Evolutionary conservation across 2,888 invertebrate genomes (phyloP).

Genomic region (Gastracanthus pulcherrimus): DNA sequence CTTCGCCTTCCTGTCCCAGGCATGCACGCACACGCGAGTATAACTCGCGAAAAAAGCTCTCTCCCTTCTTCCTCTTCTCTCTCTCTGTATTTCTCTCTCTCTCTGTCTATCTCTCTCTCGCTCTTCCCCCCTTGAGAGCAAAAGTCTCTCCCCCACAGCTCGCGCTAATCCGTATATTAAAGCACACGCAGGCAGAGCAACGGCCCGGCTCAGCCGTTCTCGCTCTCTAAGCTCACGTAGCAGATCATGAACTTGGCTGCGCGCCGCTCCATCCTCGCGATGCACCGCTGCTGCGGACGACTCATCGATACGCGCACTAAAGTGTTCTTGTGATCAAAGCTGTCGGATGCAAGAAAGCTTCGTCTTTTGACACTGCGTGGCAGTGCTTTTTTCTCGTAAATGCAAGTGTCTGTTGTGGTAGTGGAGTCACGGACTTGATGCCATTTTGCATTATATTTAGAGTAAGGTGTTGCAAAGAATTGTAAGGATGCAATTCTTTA

Average conservation of each 20-base stretch:
- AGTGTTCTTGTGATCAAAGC: too few relatives aligned
- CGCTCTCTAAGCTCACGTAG: slow-evolving; percentile 63
- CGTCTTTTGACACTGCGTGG: background rate
- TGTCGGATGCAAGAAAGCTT: background rate
- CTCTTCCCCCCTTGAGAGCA: background rate
- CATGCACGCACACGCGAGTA: too few relatives aligned
- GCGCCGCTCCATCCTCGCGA: slow-evolving; percentile 60
- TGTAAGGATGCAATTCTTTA: too few relatives aligned
- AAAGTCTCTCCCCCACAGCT: background rate
- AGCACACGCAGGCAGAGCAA: background rate
- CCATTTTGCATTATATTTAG: too few relatives aligned
- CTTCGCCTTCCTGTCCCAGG: slow-evolving; percentile 20
- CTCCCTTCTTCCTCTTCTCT: slow-evolving; percentile 13
- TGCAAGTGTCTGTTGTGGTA: background rate
- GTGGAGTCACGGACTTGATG: too few relatives aligned
- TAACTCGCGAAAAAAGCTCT: slow-evolving; percentile 23
- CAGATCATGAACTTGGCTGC: slow-evolving; percentile 60
- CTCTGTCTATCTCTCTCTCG: too few relatives aligned
- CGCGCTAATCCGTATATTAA: too few relatives aligned
- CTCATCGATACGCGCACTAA: slow-evolving; percentile 54
- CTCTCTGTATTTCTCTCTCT: too few relatives aligned
- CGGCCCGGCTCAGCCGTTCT: slow-evolving; percentile 65
- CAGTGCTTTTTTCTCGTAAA: background rate
- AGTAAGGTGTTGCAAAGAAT: too few relatives aligned
- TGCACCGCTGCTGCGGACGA: slow-evolving; percentile 51